A percentile compares a stretch with the other conserved stretches of the same genome.
phyloP scores from a whole-genome alignment of 2,797 vertebrate genomes.

The Sphenopsis melanotis region DNA sequence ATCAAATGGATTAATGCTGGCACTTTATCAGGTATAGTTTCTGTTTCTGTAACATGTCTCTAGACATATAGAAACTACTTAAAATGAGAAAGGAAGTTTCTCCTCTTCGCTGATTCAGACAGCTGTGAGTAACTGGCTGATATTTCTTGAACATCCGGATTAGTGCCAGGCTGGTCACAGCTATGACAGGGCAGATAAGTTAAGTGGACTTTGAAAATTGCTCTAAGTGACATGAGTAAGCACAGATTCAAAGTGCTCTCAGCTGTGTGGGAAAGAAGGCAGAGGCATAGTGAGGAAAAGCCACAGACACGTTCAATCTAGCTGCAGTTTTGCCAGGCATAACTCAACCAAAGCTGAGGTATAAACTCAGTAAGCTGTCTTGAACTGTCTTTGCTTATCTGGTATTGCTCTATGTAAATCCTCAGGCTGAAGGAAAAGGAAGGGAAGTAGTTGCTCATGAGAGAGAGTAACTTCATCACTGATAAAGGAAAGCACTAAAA shows the following conservation, averaged over 20 bases:
- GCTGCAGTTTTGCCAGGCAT: background rate
- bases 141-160: background rate
- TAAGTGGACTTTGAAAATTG: slow-evolving; percentile 28
- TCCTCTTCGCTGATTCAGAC: background rate
- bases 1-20: slow-evolving; percentile 70
- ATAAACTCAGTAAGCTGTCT: background rate
- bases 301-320: background rate
- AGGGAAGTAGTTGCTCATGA: background rate
- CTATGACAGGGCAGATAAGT: background rate
- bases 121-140: background rate
- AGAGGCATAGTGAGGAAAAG: background rate
- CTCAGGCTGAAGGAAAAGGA: background rate
- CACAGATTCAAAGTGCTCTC: background rate
- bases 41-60: slow-evolving; percentile 66
- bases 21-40: slow-evolving; percentile 70
- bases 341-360: background rate
- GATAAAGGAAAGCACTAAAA: background rate
- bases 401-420: background rate
- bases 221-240: slow-evolving; percentile 13
- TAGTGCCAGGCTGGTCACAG: background rate
- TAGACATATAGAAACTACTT: slow-evolving; percentile 56
- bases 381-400: background rate
- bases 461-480: background rate
- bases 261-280: background rate
- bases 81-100: slow-evolving; percentile 29